Evolutionary conservation across 2,888 invertebrate genomes (phyloP).

Genomic region (Incurvaria masculella): DNA sequence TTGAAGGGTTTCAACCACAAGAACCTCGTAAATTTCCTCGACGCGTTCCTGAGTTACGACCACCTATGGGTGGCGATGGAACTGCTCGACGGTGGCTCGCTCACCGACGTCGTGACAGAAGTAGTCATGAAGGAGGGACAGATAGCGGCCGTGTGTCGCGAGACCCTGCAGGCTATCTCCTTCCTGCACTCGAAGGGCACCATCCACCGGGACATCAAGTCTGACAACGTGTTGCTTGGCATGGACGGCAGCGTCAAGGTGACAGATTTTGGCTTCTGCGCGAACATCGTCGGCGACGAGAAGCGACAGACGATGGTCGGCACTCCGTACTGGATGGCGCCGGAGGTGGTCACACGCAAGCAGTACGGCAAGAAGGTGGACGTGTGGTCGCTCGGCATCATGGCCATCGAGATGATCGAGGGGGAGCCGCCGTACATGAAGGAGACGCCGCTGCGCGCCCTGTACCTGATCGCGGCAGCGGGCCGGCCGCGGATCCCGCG

Average conservation of each 20-base stretch:
- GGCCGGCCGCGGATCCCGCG: constrained; percentile 89
- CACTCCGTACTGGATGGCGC: constrained; percentile 99
- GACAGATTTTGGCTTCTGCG: constrained; percentile 98
- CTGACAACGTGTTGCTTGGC: constrained; percentile 93
- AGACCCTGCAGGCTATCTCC: constrained; percentile 78
- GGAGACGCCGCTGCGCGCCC: constrained; percentile 87
- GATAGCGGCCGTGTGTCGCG: constrained; percentile 92
- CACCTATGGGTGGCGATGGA: constrained; percentile 98
- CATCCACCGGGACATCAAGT: constrained; percentile 94
- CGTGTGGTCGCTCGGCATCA: constrained; percentile 95
- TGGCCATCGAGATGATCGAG: constrained; percentile 93
- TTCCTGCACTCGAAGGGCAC: constrained; percentile 89
- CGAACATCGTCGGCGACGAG: constrained; percentile 91
- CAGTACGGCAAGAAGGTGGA: constrained; percentile 93
- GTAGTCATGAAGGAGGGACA: constrained; percentile 96
- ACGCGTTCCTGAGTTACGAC: constrained; percentile 87
- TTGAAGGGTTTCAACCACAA: constrained; percentile 89
- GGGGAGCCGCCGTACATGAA: constrained; percentile 97
- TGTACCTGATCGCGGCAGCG: constrained; percentile 94
- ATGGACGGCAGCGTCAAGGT: constrained; percentile 92
- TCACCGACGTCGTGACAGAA: constrained; percentile 97
- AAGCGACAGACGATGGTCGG: constrained; percentile 97
- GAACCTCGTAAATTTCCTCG: constrained; percentile 93
- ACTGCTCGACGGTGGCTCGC: constrained; percentile 88
- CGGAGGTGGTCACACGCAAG: constrained; percentile 89